Evolutionary conservation across 2,113 vertebrate genomes (phyloP), one percentile per base, ranked within the genome.

Genomic region (Otocyon megalotis): DNA sequence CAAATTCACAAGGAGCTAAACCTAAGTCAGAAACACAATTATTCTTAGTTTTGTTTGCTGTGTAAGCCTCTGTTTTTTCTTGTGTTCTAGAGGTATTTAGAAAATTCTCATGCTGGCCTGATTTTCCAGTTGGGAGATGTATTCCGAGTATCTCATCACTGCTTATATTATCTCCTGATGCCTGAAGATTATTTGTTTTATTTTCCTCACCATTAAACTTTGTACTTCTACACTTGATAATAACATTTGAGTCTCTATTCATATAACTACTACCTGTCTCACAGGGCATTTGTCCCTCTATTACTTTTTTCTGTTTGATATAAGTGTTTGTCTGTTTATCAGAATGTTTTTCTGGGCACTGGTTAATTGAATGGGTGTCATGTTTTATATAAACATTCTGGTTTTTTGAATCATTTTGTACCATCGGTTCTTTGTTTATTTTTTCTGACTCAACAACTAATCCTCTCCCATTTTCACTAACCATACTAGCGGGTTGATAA

Each of bases 11-110:
- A 5, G 96, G 96, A 58, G 72, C 94, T 43, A 95, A 92, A 58
- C 98, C 98, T 86, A 99, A 97, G 95, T 98, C 98, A 35, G 99
- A 98, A 90, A 98, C 98, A 28, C 95, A 98, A 97, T 98, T 97
- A 67, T 88, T 98, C 90, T 98, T 98, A 90, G 91, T 67, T 90
- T 13, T 37, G 53, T 82, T 86, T 98, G 95, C 77, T 95, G 32
- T 32, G 87, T 65, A 98, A 96, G 72, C 48, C 71, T 50, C 56
- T 77, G 76, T 84, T 96, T 85, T 95, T 84, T 67, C 97, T 97
- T 97, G 97, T 92, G 96, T 35, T 58, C 20, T 53, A 92, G 72
- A 62, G 17, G 19, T 80, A 89, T 96, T 97, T 85, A 88, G n/a
- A 97, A 98, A 93, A 93, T 82, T 88, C 30, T 97, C 88, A 62